Evolutionary conservation across 2,888 invertebrate species (phyloP).

Genomic region (Drosophila merina): DNA sequence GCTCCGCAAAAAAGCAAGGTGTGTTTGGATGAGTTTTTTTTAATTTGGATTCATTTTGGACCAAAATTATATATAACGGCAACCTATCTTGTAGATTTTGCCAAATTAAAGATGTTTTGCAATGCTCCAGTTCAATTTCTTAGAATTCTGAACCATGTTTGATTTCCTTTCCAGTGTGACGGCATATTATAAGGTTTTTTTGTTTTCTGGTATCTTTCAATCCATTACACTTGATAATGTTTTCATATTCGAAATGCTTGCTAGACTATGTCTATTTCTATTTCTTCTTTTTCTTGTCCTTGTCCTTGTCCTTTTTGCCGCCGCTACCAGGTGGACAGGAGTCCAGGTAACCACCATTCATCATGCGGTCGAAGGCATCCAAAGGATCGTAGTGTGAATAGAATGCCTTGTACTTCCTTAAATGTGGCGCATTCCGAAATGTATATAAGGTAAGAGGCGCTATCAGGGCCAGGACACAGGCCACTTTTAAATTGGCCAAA

Average conservation of each 20-base stretch:
- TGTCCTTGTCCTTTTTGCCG: conserved; percentile 31
- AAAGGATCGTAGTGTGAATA: conserved; percentile 60
- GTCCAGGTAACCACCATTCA: conserved; percentile 42
- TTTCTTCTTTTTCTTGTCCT: conserved; percentile 44
- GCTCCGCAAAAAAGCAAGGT: no score
- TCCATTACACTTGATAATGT: background rate
- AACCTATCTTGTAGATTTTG: background rate
- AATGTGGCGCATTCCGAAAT: conserved; percentile 33
- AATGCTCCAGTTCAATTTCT: conserved; percentile 25
- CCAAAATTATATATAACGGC: background rate
- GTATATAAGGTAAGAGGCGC: conserved; percentile 29
- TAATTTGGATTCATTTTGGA: background rate
- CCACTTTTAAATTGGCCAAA: conserved; percentile 36
- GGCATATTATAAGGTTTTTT: background rate
- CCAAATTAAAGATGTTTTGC: background rate
- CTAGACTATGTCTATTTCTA: background rate
- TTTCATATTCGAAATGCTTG: background rate
- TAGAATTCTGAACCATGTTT: background rate
- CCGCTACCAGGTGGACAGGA: conserved; percentile 44
- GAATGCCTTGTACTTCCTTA: conserved; percentile 46
- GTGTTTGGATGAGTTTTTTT: no score
- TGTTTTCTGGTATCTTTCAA: background rate
- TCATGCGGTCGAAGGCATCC: conserved; percentile 66
- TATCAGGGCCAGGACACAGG: conserved; percentile 32
- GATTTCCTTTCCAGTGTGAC: conserved; percentile 11